These are phyloP conservation scores for Meleagris gallopavo DNA, from an alignment of 2,113 vertebrate species.

Conservation along the genomic window DNA sequence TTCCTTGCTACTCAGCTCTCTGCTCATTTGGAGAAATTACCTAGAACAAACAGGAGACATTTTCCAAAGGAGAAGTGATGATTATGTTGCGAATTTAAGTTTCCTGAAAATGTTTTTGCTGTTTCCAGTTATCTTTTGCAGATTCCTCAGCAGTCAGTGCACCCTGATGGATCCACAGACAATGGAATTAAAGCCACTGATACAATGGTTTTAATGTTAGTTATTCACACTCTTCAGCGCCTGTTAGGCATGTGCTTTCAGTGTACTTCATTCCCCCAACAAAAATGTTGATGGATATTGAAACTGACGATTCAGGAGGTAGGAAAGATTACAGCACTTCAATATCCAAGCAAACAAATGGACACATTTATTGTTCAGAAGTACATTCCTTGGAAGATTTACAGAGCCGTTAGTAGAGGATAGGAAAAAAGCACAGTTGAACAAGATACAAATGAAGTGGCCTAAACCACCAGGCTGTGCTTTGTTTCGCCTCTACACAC, in stretches of 20 bases:
- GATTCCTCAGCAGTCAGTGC: not conserved
- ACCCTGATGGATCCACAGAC: not conserved
- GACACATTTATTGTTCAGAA: not conserved
- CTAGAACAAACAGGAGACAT: not conserved
- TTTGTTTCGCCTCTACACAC: not conserved
- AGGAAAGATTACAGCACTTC: not conserved
- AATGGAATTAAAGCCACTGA: not conserved
- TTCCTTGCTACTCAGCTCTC: conserved; percentile 3
- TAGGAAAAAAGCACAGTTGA: not conserved
- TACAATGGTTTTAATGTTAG: not conserved
- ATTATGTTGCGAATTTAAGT: not conserved
- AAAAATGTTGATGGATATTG: not conserved
- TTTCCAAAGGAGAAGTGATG: conserved; percentile 2
- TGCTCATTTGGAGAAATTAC: not conserved
- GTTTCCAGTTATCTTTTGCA: not conserved
- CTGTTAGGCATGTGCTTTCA: not conserved
- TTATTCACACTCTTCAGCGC: not conserved
- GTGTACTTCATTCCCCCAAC: not conserved
- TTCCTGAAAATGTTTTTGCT: not conserved
- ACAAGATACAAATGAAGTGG: not conserved
- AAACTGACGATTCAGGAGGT: not conserved
- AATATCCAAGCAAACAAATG: not conserved
- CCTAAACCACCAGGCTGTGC: not conserved
- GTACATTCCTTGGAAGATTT: not conserved
- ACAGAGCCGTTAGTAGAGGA: not conserved